These are phyloP conservation scores for Eulemur rufifrons DNA, from an alignment of 2,113 vertebrate genomes.

Conservation along the genomic window DNA sequence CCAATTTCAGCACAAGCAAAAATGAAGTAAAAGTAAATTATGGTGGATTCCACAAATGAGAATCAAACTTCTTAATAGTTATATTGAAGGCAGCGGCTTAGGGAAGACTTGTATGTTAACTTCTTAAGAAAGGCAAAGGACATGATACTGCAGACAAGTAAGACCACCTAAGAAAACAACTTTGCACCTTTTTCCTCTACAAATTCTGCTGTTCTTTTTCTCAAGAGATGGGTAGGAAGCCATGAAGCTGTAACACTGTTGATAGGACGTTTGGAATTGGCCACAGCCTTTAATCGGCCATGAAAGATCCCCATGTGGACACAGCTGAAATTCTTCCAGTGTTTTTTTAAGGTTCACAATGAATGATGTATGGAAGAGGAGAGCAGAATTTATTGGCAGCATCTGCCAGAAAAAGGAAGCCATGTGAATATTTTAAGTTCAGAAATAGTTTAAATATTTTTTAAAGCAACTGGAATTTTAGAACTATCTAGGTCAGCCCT, in stretches of 20 bases:
- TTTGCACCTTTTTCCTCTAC: not conserved
- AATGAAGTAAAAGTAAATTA: not conserved
- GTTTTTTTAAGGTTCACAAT: not conserved
- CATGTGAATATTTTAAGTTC: not conserved
- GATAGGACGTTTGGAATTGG: not conserved
- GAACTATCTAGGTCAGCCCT: not conserved
- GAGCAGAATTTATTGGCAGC: not conserved
- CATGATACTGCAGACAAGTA: not conserved
- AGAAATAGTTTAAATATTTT: not conserved
- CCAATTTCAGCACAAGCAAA: not conserved
- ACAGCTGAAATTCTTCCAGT: not conserved
- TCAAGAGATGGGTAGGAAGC: not conserved
- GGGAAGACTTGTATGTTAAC: not conserved
- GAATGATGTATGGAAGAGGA: not conserved
- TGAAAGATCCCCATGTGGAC: not conserved
- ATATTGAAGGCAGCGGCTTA: not conserved
- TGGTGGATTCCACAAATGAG: not conserved
- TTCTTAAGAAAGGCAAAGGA: not conserved
- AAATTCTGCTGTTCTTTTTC: not conserved
- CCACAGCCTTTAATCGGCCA: not conserved
- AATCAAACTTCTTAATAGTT: not conserved
- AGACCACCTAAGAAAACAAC: not conserved
- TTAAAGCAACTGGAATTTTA: slow-evolving; percentile 26
- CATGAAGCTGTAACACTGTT: not conserved
- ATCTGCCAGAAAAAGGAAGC: not conserved